phyloP scores from a whole-genome alignment of 2,113 vertebrate genomes.

The Tragulus kanchil region DNA sequence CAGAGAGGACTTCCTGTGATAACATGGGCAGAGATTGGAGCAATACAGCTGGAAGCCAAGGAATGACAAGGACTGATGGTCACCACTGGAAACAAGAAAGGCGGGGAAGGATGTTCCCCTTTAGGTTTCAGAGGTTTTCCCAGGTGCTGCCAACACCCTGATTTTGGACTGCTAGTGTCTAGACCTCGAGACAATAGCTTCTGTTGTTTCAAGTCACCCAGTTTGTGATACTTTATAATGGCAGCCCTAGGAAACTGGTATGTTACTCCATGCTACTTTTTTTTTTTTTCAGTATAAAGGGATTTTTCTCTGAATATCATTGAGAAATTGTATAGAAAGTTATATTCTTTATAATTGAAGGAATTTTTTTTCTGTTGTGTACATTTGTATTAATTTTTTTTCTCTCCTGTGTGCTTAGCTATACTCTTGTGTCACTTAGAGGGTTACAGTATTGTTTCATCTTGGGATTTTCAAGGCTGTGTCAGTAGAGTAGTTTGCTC shows the following conservation, averaged over 20 bases:
- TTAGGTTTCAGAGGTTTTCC: neutral
- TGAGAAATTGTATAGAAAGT: neutral
- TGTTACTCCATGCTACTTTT: neutral
- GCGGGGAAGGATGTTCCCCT: neutral
- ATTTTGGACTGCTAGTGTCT: neutral
- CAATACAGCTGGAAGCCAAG: neutral
- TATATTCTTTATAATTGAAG: neutral
- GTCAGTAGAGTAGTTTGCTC: neutral
- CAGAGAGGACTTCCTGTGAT: neutral
- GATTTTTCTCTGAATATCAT: neutral
- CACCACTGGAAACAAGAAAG: neutral
- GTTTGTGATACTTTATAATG: neutral
- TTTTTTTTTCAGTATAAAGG: neutral
- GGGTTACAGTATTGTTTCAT: neutral
- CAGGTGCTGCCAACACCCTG: neutral
- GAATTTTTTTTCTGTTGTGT: neutral
- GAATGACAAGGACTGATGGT: neutral
- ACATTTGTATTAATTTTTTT: constrained; percentile 13
- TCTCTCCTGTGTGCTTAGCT: neutral
- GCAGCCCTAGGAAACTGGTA: neutral
- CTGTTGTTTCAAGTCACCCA: neutral
- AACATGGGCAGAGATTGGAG: neutral
- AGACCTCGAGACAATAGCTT: neutral
- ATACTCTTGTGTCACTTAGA: neutral
- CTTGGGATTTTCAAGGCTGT: neutral